Conservation (phyloP, 2,888 invertebrate genomes). For the Epistrophella euchroma region DNA sequence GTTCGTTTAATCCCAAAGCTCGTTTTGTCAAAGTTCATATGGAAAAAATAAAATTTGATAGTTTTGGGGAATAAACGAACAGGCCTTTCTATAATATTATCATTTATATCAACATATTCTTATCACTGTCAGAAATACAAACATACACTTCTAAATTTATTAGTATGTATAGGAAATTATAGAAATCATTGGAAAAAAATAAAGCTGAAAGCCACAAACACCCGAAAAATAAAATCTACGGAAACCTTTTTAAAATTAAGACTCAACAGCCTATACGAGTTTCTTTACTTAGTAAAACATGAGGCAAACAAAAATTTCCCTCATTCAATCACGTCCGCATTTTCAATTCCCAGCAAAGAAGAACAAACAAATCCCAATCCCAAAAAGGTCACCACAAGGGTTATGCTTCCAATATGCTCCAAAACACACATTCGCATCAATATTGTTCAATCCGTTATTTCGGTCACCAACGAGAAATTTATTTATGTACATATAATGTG, state of each 20-base stretch:
- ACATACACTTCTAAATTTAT: too few species aligned
- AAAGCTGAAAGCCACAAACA: background rate
- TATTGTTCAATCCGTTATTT: constrained; percentile 28
- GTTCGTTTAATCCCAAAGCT: too few species aligned
- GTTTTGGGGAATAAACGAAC: too few species aligned
- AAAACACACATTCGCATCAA: constrained; percentile 22
- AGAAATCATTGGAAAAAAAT: background rate
- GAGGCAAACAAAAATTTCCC: background rate
- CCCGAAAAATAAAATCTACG: background rate
- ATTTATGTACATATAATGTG: background rate
- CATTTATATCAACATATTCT: background rate
- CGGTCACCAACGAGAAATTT: background rate
- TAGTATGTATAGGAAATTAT: too few species aligned
- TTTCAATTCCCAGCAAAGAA: background rate
- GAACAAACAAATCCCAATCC: constrained; percentile 28
- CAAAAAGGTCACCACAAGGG: constrained; percentile 25
- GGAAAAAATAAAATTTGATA: too few species aligned
- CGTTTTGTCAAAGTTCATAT: too few species aligned
- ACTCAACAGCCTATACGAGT: background rate
- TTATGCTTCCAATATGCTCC: background rate
- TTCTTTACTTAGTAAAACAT: background rate
- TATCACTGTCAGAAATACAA: background rate
- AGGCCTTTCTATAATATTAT: too few species aligned
- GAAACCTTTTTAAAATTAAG: constrained; percentile 25
- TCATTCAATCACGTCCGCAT: constrained; percentile 24